phyloP scores from a whole-genome alignment of 2,888 invertebrate genomes.

The Pachymerium ferrugineum region DNA sequence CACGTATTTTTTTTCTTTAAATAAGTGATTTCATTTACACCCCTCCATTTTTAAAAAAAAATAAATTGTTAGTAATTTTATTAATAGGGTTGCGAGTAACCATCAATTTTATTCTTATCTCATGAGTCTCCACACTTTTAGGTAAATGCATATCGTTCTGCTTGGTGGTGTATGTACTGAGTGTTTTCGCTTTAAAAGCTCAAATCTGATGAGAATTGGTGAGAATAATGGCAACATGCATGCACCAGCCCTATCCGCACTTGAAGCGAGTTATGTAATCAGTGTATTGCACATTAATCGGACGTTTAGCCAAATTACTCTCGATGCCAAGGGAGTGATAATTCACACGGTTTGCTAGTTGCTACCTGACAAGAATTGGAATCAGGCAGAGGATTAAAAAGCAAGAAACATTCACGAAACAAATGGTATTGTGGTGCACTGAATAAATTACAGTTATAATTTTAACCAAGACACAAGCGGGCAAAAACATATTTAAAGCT shows the following conservation, averaged over 20 bases:
- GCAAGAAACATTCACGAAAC: not conserved
- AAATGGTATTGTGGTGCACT: not conserved
- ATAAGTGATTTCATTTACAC: not conserved
- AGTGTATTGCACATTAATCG: constrained; percentile 21
- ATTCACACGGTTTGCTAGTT: not conserved
- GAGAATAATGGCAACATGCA: constrained; percentile 14
- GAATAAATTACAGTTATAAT: not conserved
- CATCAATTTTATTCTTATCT: constrained; percentile 10
- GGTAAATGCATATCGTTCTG: constrained; percentile 18
- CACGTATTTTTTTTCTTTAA: not conserved
- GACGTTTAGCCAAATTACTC: constrained; percentile 21
- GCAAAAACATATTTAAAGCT: not conserved
- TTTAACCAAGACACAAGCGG: not conserved
- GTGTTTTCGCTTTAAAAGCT: constrained; percentile 21
- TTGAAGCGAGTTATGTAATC: constrained; percentile 15
- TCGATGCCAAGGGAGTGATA: constrained; percentile 9
- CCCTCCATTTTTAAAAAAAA: not conserved
- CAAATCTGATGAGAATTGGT: constrained; percentile 21
- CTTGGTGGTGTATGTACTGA: constrained; percentile 1
- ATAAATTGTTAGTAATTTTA: not conserved
- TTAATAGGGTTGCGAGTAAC: not conserved
- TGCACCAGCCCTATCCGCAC: constrained; percentile 1
- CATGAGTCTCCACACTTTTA: not conserved
- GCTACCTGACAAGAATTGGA: constrained; percentile 21
- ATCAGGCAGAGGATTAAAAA: constrained; percentile 9